phyloP scores from a whole-genome alignment of 1,140 invertebrate species.

The Brachionus asplanchnoidis region DNA sequence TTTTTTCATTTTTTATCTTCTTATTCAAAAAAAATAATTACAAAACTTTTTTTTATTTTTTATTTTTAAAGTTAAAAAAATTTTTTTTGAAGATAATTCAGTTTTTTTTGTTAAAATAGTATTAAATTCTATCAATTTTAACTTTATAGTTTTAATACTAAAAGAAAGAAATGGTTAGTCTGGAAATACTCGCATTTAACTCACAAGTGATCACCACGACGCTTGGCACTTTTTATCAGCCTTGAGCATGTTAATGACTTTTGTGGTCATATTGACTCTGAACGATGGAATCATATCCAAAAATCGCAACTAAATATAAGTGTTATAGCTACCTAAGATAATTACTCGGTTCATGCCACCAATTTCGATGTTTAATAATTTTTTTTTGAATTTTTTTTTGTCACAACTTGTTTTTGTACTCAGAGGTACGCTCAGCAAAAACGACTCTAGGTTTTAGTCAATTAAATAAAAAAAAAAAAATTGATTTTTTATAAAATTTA shows the following conservation, averaged over 20 bases:
- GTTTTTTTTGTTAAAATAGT: background rate
- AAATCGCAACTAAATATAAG: background rate
- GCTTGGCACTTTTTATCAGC: constrained; percentile 85
- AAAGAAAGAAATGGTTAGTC: background rate
- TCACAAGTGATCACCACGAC: constrained; percentile 69
- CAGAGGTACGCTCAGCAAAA: background rate
- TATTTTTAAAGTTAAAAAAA: background rate
- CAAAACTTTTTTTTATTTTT: background rate
- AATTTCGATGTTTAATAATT: background rate
- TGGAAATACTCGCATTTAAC: background rate
- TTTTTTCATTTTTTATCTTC: background rate
- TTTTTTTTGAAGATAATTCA: background rate
- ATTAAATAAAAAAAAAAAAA: background rate
- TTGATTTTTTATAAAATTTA: background rate
- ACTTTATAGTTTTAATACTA: background rate
- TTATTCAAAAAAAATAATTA: background rate
- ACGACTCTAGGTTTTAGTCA: background rate
- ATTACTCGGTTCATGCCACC: background rate
- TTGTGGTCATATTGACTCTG: constrained; percentile 56
- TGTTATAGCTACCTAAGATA: background rate
- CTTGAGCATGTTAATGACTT: constrained; percentile 77
- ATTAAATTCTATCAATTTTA: background rate
- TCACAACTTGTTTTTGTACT: background rate
- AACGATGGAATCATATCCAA: constrained; percentile 10
- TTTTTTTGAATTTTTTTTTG: background rate